A percentile compares a stretch with the other conserved stretches of the same genome.
Evolutionary conservation across 1,140 invertebrate genomes (phyloP).

Genomic region (Ylistrum balloti): DNA sequence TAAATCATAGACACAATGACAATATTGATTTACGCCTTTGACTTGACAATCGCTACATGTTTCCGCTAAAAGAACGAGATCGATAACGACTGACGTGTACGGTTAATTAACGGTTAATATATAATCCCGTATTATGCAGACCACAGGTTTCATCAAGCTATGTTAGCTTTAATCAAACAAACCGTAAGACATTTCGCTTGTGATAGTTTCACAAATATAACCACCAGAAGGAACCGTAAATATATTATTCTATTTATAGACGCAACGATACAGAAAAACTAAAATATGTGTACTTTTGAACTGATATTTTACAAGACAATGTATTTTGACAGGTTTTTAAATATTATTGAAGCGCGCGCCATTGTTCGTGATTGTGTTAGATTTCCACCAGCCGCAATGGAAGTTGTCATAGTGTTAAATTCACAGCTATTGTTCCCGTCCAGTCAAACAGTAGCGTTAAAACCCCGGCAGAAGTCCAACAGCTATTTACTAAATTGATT

Average conservation of each 20-base stretch:
- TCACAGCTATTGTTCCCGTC: not conserved
- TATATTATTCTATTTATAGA: no score
- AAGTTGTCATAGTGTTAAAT: conserved; percentile 32
- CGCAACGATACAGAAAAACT: no score
- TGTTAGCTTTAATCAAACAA: not conserved
- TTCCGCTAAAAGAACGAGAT: not conserved
- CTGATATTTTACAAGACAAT: not conserved
- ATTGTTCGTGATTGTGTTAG: not conserved
- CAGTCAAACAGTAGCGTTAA: not conserved
- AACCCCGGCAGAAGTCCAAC: not conserved
- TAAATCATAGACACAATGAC: not conserved
- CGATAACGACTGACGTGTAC: conserved; percentile 12
- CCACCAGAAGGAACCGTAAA: no score
- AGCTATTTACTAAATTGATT: not conserved
- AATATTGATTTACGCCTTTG: not conserved
- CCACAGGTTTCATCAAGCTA: not conserved
- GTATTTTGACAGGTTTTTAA: not conserved
- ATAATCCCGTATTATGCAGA: not conserved
- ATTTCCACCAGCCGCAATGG: not conserved
- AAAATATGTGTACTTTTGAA: not conserved
- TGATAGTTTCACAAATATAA: not conserved
- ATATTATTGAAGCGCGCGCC: not conserved
- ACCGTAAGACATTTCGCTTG: not conserved
- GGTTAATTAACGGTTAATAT: conserved; percentile 25
- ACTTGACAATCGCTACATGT: not conserved